Conservation (phyloP, 2,888 invertebrate genomes). For the Megamerina dolium region DNA sequence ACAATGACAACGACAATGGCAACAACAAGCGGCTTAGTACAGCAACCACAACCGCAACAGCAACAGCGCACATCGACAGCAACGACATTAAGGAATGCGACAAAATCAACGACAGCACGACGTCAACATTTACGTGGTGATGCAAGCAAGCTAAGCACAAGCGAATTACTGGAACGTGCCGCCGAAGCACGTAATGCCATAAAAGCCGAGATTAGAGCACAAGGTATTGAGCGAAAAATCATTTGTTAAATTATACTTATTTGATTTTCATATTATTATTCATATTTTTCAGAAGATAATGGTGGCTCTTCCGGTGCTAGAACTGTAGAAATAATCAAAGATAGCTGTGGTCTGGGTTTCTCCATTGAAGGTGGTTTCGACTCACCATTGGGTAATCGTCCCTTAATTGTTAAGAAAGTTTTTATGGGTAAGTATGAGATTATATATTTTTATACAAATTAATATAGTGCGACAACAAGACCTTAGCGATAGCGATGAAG, state of each 20-base stretch:
- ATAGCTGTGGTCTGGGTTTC: constrained; percentile 87
- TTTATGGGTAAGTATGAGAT: constrained; percentile 69
- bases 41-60: constrained; percentile 22
- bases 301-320: constrained; percentile 32
- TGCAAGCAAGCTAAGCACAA: constrained; percentile 44
- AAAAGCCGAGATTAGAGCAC: constrained; percentile 46
- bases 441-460: constrained; percentile 9
- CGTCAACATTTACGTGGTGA: constrained; percentile 43
- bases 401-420: constrained; percentile 85
- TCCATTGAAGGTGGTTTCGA: constrained; percentile 91
- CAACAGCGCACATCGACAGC: constrained; percentile 13
- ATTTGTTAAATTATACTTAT: background rate
- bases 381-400: constrained; percentile 82
- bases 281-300: constrained; percentile 32
- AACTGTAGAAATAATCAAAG: constrained; percentile 52
- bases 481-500: too few species aligned
- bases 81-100: constrained; percentile 26
- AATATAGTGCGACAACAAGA: too few species aligned
- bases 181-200: constrained; percentile 45
- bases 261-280: too few species aligned
- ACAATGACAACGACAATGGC: constrained; percentile 19
- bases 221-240: constrained; percentile 28
- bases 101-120: constrained; percentile 37
- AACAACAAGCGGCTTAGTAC: constrained; percentile 35
- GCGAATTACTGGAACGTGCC: constrained; percentile 44